These are phyloP conservation scores for Trogon melanurus DNA, from an alignment of 2,113 vertebrate genomes.

Conservation along the genomic window DNA sequence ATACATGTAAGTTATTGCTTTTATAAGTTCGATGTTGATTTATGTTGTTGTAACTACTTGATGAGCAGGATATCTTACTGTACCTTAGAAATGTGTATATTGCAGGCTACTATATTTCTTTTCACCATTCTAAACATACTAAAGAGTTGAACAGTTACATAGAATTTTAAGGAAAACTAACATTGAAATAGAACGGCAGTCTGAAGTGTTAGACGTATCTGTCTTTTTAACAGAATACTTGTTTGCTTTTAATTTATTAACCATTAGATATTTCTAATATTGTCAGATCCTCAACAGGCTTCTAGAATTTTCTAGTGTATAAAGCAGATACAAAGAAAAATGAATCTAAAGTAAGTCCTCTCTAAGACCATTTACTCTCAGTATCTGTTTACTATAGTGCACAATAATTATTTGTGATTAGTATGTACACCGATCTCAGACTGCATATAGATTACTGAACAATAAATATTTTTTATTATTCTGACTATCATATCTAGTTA, in stretches of 20 bases:
- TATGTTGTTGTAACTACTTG: constrained; percentile 45
- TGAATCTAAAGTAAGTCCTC: background rate
- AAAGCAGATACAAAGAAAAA: background rate
- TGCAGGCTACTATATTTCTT: background rate
- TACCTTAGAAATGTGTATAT: background rate
- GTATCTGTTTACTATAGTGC: background rate
- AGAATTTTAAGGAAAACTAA: background rate
- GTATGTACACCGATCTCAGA: background rate
- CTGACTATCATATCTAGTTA: background rate
- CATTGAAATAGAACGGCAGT: background rate
- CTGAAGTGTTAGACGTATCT: background rate
- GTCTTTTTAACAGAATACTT: background rate
- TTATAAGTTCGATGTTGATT: constrained; percentile 68
- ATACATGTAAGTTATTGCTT: constrained; percentile 62
- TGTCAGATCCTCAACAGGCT: background rate
- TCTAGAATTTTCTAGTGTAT: background rate
- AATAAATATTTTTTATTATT: background rate
- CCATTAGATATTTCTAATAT: background rate
- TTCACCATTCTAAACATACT: background rate
- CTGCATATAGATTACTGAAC: background rate
- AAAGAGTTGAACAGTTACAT: background rate
- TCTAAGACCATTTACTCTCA: background rate
- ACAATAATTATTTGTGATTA: background rate
- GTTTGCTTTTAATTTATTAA: background rate
- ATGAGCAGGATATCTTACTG: background rate